phyloP scores from a whole-genome alignment of 2,797 vertebrate species.

The Austrolebias charrua region DNA sequence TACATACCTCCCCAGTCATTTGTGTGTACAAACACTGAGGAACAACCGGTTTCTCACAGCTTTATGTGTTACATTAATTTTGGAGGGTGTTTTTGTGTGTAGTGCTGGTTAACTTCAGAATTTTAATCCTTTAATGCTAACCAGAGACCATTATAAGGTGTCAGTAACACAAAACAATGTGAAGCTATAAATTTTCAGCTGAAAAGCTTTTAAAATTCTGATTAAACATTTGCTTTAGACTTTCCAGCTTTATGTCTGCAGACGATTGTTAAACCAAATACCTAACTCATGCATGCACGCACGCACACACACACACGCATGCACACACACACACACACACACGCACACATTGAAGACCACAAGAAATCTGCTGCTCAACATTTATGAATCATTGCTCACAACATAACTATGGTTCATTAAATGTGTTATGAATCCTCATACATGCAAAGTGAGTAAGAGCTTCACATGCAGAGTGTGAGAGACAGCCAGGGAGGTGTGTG shows the following conservation, averaged over 20 bases:
- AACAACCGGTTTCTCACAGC: too few species aligned
- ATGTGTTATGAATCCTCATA: slow-evolving; percentile 18
- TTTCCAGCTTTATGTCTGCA: slow-evolving; percentile 32
- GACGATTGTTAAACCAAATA: slow-evolving; percentile 44
- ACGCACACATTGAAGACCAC: slow-evolving; percentile 17
- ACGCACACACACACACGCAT: slow-evolving; percentile 24
- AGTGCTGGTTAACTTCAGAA: neutral
- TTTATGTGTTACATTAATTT: too few species aligned
- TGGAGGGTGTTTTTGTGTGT: neutral
- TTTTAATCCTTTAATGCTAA: slow-evolving; percentile 2
- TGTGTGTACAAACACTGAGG: too few species aligned
- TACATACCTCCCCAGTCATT: too few species aligned
- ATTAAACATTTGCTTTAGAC: slow-evolving; percentile 13
- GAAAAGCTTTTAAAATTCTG: slow-evolving; percentile 6
- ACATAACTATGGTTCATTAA: slow-evolving; percentile 32
- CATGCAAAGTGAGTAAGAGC: slow-evolving; percentile 19
- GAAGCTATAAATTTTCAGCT: neutral
- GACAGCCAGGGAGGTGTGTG: slow-evolving; percentile 17
- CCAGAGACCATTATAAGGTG: slow-evolving; percentile 4
- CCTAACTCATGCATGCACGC: slow-evolving; percentile 33
- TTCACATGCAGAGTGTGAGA: slow-evolving; percentile 17
- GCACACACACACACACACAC: too few species aligned
- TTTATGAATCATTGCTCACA: slow-evolving; percentile 10
- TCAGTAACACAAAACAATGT: slow-evolving; percentile 1
- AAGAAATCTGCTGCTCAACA: slow-evolving; percentile 16